Percentiles rank a stretch among this genome's conserved stretches.
Conservation (phyloP, 2,797 vertebrate species). For the Melanotaenia parkinsoni region DNA sequence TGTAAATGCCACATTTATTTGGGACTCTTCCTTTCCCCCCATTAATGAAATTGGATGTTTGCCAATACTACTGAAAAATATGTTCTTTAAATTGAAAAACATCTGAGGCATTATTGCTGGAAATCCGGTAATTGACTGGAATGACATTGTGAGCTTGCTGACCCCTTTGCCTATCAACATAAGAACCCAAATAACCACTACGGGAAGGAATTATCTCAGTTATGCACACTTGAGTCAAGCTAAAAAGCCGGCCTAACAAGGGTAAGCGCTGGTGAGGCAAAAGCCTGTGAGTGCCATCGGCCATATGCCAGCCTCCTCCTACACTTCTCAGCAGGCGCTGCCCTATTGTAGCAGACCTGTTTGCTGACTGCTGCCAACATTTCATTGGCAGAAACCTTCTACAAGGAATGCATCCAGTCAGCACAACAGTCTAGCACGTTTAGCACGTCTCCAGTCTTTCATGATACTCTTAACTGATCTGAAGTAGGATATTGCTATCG, state of each 20-base stretch:
- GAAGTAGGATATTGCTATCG: slow-evolving; percentile 42
- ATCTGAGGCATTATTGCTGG: background rate
- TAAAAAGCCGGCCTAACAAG: slow-evolving; percentile 51
- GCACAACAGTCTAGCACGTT: slow-evolving; percentile 76
- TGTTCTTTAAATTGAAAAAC: background rate
- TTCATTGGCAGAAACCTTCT: slow-evolving; percentile 65
- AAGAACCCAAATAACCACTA: slow-evolving; percentile 13
- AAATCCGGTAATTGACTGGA: slow-evolving; percentile 7
- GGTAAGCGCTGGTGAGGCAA: slow-evolving; percentile 45
- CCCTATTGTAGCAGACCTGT: slow-evolving; percentile 67
- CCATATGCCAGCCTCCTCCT: slow-evolving; percentile 75
- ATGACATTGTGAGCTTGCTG: background rate
- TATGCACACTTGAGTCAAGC: slow-evolving; percentile 36
- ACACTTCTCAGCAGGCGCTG: slow-evolving; percentile 78
- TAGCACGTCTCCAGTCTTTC: slow-evolving; percentile 38
- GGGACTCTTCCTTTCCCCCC: too few relatives aligned
- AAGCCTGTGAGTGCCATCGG: slow-evolving; percentile 50
- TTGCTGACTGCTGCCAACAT: slow-evolving; percentile 70
- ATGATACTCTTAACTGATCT: slow-evolving; percentile 40
- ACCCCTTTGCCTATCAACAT: slow-evolving; percentile 21
- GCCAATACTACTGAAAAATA: background rate
- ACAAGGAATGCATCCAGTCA: slow-evolving; percentile 63
- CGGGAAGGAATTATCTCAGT: slow-evolving; percentile 29
- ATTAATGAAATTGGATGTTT: background rate
- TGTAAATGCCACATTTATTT: too few relatives aligned